Evolutionary conservation across 2,888 invertebrate species (phyloP).

Genomic region (Oxytorus armatus): DNA sequence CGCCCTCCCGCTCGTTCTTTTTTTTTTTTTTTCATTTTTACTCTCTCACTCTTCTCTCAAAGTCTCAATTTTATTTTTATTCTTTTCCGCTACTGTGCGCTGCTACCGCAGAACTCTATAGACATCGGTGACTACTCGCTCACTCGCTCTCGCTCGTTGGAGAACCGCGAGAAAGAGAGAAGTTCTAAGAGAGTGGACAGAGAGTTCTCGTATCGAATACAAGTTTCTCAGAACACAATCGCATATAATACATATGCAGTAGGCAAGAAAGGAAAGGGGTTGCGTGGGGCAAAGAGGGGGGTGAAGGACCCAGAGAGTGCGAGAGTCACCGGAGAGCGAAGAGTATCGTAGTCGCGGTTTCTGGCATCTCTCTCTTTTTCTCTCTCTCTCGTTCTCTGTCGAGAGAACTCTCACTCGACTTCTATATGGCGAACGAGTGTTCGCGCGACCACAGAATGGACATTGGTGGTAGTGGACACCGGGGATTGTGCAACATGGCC

Average conservation of each 20-base stretch:
- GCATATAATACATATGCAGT: conserved; percentile 84
- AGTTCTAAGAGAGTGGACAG: conserved; percentile 69
- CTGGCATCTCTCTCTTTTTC: conserved; percentile 41
- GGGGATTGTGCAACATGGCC: conserved; percentile 82
- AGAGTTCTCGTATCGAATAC: conserved; percentile 73
- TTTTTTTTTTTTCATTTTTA: conserved; percentile 6
- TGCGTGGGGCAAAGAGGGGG: too few relatives aligned
- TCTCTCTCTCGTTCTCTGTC: not conserved
- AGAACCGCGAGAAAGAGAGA: conserved; percentile 54
- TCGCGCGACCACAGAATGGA: conserved; percentile 75
- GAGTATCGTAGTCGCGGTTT: conserved; percentile 61
- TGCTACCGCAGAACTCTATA: conserved; percentile 54
- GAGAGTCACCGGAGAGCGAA: conserved; percentile 55
- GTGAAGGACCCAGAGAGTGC: conserved; percentile 34
- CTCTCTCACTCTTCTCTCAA: conserved; percentile 24
- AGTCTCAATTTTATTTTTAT: conserved; percentile 60
- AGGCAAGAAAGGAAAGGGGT: too few relatives aligned
- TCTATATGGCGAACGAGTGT: conserved; percentile 75
- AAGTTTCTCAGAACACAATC: conserved; percentile 84
- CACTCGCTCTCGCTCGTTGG: conserved; percentile 12
- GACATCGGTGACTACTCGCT: conserved; percentile 13
- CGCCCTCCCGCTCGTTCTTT: conserved; percentile 38
- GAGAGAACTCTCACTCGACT: conserved; percentile 1
- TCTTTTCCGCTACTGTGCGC: conserved; percentile 54
- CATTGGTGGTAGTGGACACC: conserved; percentile 79